Conservation (phyloP, 2,113 vertebrate species). For the Tympanuchus pallidicinctus region DNA sequence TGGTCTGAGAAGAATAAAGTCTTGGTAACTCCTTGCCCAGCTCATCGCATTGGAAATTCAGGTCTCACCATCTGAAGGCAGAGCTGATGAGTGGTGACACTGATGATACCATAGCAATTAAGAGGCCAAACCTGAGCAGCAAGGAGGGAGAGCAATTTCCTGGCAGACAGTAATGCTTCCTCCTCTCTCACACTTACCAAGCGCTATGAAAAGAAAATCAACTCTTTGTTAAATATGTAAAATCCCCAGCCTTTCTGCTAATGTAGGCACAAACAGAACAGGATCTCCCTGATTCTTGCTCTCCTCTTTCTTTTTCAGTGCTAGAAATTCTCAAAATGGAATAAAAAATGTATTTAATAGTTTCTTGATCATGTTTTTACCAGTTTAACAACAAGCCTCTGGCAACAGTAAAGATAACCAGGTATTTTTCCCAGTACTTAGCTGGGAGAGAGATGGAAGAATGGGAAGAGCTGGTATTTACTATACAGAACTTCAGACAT, state of each 20-base stretch:
- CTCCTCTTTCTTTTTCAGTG: background rate
- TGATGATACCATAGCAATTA: background rate
- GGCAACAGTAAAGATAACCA: background rate
- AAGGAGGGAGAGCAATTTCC: background rate
- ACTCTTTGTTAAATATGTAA: conserved; percentile 14
- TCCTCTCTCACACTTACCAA: background rate
- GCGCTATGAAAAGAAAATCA: background rate
- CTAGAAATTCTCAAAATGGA: background rate
- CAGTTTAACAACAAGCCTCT: background rate
- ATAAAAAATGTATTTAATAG: background rate
- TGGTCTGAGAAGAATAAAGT: background rate
- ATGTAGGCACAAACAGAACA: background rate
- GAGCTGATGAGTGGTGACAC: background rate
- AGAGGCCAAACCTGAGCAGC: conserved; percentile 34
- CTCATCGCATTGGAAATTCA: background rate
- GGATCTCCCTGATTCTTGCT: conserved; percentile 1
- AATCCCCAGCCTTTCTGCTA: background rate
- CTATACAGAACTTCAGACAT: background rate
- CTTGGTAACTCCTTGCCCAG: background rate
- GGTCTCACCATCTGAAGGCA: background rate
- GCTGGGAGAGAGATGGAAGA: background rate
- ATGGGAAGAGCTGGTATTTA: background rate
- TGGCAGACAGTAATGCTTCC: background rate
- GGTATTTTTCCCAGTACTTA: background rate
- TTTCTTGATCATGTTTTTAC: background rate